phyloP scores from a whole-genome alignment of 2,888 invertebrate species.

The Globia sparganii region DNA sequence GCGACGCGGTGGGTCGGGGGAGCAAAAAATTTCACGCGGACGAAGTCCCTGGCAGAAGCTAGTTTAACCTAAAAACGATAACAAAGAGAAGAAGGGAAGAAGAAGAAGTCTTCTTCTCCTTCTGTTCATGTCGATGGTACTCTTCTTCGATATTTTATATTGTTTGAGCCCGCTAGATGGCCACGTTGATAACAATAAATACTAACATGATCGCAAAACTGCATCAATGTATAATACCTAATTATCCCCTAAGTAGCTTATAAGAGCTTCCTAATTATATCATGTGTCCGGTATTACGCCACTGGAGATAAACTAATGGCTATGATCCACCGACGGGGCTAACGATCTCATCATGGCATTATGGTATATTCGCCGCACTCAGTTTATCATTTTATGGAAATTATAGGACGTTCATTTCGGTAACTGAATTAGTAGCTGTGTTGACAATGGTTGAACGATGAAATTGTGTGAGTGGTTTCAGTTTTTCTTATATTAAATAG shows the following conservation, averaged over 20 bases:
- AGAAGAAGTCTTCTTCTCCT: no score
- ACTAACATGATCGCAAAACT: neutral
- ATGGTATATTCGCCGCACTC: conserved; percentile 17
- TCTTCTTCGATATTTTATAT: no score
- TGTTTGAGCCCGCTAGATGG: no score
- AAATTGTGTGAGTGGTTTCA: neutral
- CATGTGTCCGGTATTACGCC: conserved; percentile 43
- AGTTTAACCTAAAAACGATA: no score
- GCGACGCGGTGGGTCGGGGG: no score
- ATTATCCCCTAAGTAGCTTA: conserved; percentile 29
- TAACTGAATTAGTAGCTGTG: conserved; percentile 36
- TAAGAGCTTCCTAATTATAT: conserved; percentile 45
- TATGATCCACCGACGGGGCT: conserved; percentile 30
- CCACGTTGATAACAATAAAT: neutral
- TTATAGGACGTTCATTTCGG: conserved; percentile 25
- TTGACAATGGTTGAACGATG: neutral
- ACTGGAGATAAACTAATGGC: conserved; percentile 44
- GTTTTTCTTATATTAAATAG: neutral
- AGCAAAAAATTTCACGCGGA: no score
- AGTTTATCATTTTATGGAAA: conserved; percentile 37
- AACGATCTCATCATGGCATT: conserved; percentile 51
- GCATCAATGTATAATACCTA: neutral
- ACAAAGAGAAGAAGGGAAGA: no score
- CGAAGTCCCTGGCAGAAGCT: no score
- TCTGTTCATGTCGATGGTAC: no score